Evolutionary conservation across 1,140 invertebrate species (phyloP).

Genomic region (Brachionus koreanus): DNA sequence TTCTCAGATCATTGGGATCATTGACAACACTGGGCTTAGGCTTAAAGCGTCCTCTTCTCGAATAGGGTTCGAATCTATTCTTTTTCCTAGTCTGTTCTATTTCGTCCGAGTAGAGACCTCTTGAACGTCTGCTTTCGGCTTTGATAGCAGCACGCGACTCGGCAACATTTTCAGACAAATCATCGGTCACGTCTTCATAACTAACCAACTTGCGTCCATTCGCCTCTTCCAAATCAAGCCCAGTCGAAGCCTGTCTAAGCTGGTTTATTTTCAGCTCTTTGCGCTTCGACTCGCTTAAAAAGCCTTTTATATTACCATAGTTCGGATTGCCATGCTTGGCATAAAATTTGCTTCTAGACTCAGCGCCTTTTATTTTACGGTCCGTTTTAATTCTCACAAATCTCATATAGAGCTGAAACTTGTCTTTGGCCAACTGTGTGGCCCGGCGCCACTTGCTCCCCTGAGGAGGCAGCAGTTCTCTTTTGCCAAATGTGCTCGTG

Average conservation of each 20-base stretch:
- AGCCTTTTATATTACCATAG: conserved; percentile 33
- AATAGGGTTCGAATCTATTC: not conserved
- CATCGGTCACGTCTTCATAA: not conserved
- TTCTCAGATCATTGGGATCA: conserved; percentile 23
- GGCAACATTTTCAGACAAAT: not conserved
- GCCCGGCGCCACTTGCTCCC: not conserved
- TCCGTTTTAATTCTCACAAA: not conserved
- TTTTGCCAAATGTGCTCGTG: not conserved
- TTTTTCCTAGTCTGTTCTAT: not conserved
- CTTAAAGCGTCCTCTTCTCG: not conserved
- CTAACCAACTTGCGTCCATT: not conserved
- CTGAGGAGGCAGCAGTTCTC: not conserved
- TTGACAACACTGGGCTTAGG: not conserved
- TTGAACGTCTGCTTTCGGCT: not conserved
- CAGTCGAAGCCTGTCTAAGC: not conserved
- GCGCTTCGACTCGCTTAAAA: conserved; percentile 36
- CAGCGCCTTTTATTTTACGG: conserved; percentile 33
- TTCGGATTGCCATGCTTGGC: conserved; percentile 43
- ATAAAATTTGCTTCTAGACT: conserved; percentile 35
- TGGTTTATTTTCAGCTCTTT: not conserved
- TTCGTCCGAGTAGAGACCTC: not conserved
- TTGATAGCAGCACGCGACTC: not conserved
- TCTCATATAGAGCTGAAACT: not conserved
- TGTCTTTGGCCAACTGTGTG: not conserved
- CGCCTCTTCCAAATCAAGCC: not conserved